These are phyloP conservation scores for Myrmecobius fasciatus DNA, from an alignment of 2,113 vertebrate species.

Conservation along the genomic window DNA sequence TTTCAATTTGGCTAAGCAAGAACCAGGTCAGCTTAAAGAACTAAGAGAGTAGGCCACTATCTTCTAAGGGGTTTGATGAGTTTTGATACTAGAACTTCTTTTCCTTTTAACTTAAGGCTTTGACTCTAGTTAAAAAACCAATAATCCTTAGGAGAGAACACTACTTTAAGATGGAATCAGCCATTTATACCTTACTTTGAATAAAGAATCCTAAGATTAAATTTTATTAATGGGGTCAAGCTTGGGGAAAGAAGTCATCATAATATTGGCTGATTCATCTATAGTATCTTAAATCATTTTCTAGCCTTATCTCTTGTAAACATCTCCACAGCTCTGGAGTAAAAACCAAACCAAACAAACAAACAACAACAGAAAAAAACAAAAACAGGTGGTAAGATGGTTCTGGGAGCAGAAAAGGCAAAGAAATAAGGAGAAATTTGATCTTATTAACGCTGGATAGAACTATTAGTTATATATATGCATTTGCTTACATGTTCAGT, in stretches of 20 bases:
- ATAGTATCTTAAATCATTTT: background rate
- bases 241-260: background rate
- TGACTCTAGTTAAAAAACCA: background rate
- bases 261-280: background rate
- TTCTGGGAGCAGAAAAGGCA: background rate
- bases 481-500: background rate
- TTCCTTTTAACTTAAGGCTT: background rate
- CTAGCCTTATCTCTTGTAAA: background rate
- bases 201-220: background rate
- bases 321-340: background rate
- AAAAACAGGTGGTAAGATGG: background rate
- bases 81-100: background rate
- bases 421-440: background rate
- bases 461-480: background rate
- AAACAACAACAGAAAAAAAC: too few relatives aligned
- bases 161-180: background rate
- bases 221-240: background rate
- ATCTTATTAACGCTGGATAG: background rate
- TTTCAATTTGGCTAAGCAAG: background rate
- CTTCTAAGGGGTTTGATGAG: background rate
- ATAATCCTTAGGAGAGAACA: background rate
- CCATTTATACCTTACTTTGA: background rate
- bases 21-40: background rate
- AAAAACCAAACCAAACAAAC: background rate
- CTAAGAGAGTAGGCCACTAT: background rate